Percentiles rank a stretch among this genome's conserved stretches.
phyloP scores from a whole-genome alignment of 92 coral and sea anemone species.

The Galaxea fascicularis region DNA sequence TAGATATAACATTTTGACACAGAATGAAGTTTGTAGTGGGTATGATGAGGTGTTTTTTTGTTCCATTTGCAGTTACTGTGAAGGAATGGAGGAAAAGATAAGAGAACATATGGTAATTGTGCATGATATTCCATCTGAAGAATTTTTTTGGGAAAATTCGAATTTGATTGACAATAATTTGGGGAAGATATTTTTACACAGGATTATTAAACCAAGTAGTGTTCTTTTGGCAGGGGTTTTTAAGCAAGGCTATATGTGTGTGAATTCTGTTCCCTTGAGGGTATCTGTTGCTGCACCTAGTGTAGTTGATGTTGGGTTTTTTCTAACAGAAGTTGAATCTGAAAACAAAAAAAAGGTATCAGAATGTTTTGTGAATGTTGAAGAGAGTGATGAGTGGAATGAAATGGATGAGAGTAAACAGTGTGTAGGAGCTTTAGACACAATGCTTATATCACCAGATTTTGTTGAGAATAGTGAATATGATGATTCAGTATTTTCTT shows the following conservation, averaged over 20 bases:
- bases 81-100: neutral
- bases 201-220: neutral
- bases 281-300: constrained; percentile 9
- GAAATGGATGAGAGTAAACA: constrained; percentile 8
- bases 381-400: neutral
- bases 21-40: neutral
- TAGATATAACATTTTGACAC: neutral
- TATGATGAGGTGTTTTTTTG: neutral
- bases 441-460: constrained; percentile 32
- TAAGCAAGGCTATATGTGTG: neutral
- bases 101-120: constrained; percentile 10
- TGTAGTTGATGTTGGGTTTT: neutral
- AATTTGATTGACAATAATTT: too few species aligned
- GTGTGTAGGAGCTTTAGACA: constrained; percentile 1
- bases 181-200: neutral
- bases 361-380: neutral
- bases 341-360: neutral
- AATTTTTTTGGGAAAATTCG: neutral
- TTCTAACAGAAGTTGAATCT: neutral
- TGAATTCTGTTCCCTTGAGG: neutral
- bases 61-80: constrained; percentile 3
- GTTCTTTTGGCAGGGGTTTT: neutral
- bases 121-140: constrained; percentile 14
- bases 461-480: constrained; percentile 25
- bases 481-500: constrained; percentile 24